phyloP scores from a whole-genome alignment of 2,797 vertebrate genomes.

The Buceros bicornis region DNA sequence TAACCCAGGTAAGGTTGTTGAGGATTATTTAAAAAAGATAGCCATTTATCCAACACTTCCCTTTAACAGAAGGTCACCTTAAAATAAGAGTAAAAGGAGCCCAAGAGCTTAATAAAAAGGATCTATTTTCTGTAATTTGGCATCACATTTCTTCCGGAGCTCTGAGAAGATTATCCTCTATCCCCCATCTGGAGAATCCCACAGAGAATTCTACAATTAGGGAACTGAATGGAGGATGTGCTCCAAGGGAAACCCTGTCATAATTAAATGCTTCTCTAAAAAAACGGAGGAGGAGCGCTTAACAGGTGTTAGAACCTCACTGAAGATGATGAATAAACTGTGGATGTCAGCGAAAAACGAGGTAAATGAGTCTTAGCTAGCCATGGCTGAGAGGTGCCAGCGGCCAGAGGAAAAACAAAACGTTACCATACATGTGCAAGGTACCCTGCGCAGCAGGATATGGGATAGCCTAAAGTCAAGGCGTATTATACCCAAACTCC shows the following conservation, averaged over 20 bases:
- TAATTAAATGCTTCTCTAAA: constrained; percentile 64
- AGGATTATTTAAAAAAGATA: constrained; percentile 31
- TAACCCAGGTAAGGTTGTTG: constrained; percentile 12
- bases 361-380: neutral
- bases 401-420: neutral
- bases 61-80: constrained; percentile 53
- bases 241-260: constrained; percentile 51
- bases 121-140: constrained; percentile 74
- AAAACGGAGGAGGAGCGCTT: neutral
- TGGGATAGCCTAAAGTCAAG: neutral
- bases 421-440: neutral
- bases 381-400: neutral
- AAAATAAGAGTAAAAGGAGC: constrained; percentile 56
- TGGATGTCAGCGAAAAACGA: neutral
- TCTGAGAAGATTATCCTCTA: constrained; percentile 67
- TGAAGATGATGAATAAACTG: neutral
- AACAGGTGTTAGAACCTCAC: constrained; percentile 42
- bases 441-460: neutral
- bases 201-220: constrained; percentile 67
- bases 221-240: constrained; percentile 42
- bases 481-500: neutral
- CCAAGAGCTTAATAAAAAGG: constrained; percentile 68
- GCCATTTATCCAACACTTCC: constrained; percentile 15
- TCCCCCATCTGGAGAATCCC: constrained; percentile 67
- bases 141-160: constrained; percentile 67